Conservation (phyloP, 2,113 vertebrate genomes). For the Corythoichthys intestinalis region DNA sequence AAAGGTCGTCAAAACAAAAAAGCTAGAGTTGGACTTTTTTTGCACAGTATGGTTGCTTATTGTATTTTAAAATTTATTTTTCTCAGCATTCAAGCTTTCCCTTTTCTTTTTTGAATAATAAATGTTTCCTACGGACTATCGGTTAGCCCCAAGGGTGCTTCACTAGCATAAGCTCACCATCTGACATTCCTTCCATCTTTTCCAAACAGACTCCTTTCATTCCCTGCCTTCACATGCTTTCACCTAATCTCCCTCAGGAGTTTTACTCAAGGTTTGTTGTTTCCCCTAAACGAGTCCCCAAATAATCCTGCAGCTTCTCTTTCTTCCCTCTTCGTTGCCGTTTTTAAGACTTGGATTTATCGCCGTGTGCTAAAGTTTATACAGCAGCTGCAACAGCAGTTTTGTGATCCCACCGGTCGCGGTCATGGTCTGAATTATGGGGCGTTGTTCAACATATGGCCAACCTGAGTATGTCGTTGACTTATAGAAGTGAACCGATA, state of each 20-base stretch:
- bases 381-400: constrained; percentile 6
- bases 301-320: constrained; percentile 5
- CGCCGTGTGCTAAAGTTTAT: constrained; percentile 12
- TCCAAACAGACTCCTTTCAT: constrained; percentile 36
- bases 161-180: constrained; percentile 9
- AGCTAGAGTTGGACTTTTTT: background rate
- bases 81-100: constrained; percentile 12
- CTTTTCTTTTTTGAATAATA: constrained; percentile 50
- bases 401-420: constrained; percentile 12
- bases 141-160: constrained; percentile 31
- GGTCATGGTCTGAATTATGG: constrained; percentile 6
- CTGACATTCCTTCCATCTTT: constrained; percentile 40
- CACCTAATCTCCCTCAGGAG: constrained; percentile 48
- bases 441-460: constrained; percentile 16
- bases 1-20: background rate
- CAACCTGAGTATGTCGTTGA: constrained; percentile 2
- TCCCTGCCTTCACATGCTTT: constrained; percentile 26
- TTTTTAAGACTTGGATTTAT: constrained; percentile 11
- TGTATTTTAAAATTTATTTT: constrained; percentile 8
- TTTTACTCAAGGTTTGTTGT: constrained; percentile 32
- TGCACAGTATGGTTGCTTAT: background rate
- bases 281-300: constrained; percentile 27
- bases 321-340: background rate
- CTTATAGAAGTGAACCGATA: constrained; percentile 33
- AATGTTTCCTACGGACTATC: constrained; percentile 59